Evolutionary conservation across 1,140 invertebrate species (phyloP), one percentile per base, ranked within the genome.

Genomic region (Ceratina japonica): DNA sequence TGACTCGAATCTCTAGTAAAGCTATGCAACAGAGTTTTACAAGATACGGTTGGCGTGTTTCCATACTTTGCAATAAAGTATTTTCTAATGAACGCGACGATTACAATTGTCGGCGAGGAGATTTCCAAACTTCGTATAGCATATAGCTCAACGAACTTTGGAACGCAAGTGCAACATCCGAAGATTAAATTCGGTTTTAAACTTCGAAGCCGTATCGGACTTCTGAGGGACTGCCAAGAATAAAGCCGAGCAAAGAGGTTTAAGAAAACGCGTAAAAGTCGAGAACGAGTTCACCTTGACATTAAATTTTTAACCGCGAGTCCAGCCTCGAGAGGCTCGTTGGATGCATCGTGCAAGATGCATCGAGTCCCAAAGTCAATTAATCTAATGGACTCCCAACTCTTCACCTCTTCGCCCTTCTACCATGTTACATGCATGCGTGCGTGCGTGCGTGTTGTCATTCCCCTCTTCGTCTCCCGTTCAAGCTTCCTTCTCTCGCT

Each of bases 331-430:
- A 27, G 69, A 71, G 65, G 31, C 51, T 78, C 65, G 61, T 64
- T 61, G 52, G 16, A 18, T 37, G 20, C 54, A 56, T 65, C 58
- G 76, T 81, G 72, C 49, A 58, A 18, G 27, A 62, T 72, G 75
- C 64, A 77, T 63, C 79, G 69, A 75, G 77, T 79, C 81, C 64
- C 72, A 77, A 86, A 83, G 83, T 75, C 86, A 86, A 86, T 87
- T 87, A 87, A 87, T 86, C 54, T 84, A 86, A 87, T 87, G 84
- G 83, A 83, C 18, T n/a, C 73, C 68, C 74, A 82, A 80, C 76
- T 61, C 62, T n/a, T 54, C 44, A 63, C 74, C 76, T 61, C 62
- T n/a, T 54, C 44, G 69, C 74, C 68, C 74, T 65, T 80, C 52
- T 61, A 24, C 22, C 37, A n/a, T 18, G 5, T 44, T n/a, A n/a